Conservation (phyloP, 2,113 vertebrate species). For the Bufo bufo region DNA sequence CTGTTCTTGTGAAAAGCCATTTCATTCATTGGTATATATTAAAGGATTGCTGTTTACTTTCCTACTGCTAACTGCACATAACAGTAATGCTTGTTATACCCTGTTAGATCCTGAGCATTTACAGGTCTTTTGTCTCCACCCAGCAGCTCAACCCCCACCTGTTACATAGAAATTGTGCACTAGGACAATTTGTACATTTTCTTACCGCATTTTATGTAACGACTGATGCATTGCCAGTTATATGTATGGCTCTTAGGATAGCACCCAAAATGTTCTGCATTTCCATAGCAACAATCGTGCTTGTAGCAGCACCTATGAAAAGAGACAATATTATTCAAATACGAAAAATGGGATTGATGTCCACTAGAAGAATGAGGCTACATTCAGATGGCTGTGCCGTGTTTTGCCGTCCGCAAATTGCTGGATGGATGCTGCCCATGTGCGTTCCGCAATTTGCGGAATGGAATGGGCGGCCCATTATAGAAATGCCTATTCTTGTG, state of each 20-base stretch:
- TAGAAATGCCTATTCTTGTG: no score
- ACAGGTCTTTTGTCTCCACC: background rate
- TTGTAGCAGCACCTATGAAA: constrained; percentile 77
- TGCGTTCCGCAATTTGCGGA: no score
- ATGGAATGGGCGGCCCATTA: no score
- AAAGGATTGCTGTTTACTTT: no score
- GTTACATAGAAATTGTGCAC: background rate
- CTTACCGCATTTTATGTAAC: constrained; percentile 73
- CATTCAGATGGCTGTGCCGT: no score
- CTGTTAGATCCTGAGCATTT: no score
- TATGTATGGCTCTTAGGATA: constrained; percentile 70
- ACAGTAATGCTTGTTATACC: no score
- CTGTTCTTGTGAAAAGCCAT: no score
- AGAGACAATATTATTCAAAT: background rate
- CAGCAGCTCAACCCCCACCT: background rate
- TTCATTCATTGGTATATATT: no score
- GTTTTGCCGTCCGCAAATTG: no score
- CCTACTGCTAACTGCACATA: no score
- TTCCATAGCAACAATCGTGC: constrained; percentile 80
- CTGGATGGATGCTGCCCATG: no score
- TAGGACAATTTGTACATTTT: background rate
- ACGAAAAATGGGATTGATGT: background rate
- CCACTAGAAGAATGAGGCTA: background rate
- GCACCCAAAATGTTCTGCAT: constrained; percentile 72
- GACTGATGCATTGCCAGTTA: constrained; percentile 73